A percentile compares a stretch with the other conserved stretches of the same genome.
These are phyloP conservation scores for Euzetes globulus DNA, from an alignment of 2,888 invertebrate species.

Conservation along the genomic window DNA sequence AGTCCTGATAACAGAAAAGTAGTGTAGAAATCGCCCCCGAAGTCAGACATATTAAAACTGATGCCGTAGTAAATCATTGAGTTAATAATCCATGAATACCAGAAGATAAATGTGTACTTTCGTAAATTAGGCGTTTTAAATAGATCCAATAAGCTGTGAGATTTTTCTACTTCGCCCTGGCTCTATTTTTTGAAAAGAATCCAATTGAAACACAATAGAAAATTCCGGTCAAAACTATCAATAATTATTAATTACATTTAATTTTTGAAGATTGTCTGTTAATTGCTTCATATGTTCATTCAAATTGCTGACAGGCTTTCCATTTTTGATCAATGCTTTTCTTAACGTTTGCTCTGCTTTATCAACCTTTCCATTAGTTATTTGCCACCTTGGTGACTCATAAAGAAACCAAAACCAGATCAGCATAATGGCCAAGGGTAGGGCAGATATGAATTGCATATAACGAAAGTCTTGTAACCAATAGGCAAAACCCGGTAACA, in stretches of 20 bases:
- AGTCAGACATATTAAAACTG: slow-evolving; percentile 67
- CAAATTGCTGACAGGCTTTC: background rate
- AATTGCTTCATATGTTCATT: background rate
- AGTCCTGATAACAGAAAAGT: slow-evolving; percentile 68
- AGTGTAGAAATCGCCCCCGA: slow-evolving; percentile 72
- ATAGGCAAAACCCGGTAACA: slow-evolving; percentile 30
- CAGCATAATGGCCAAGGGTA: background rate
- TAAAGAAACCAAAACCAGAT: slow-evolving; percentile 22
- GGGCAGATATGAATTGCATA: slow-evolving; percentile 10
- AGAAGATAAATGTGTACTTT: slow-evolving; percentile 31
- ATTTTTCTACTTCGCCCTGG: background rate
- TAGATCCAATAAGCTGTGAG: slow-evolving; percentile 17
- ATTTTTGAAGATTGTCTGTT: background rate
- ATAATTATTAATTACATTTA: background rate
- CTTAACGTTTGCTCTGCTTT: background rate
- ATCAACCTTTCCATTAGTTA: slow-evolving; percentile 28
- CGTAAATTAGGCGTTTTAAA: slow-evolving; percentile 23
- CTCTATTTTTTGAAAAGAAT: background rate
- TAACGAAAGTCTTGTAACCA: slow-evolving; percentile 20
- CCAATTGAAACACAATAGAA: background rate
- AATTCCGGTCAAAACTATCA: background rate
- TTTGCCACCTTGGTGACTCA: slow-evolving; percentile 33
- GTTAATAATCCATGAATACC: slow-evolving; percentile 60
- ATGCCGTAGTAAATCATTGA: slow-evolving; percentile 77
- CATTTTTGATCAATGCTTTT: slow-evolving; percentile 20